Base-by-base conservation (phyloP, 1,140 invertebrate genomes). In the Trichonephila clavata region DNA sequence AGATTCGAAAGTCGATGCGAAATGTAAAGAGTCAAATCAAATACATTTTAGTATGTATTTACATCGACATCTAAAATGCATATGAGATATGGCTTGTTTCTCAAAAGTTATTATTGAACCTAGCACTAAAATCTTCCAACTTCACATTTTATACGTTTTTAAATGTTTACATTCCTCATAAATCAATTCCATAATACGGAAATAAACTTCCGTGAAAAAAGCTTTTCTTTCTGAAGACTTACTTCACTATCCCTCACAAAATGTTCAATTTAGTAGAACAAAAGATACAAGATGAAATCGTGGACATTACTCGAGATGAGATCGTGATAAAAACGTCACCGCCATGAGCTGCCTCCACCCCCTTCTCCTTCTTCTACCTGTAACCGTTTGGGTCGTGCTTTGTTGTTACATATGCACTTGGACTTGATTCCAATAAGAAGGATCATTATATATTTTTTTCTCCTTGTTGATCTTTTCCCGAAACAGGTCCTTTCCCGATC, bases 341-440 rank as follows among this genome's bases (percentile, higher is more conserved):
- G 50, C 20, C n/a, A 59, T n/a, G n/a, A 21, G 10, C 20, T 21
- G 8, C 6, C 13, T 16, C 18, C 43, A 18, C 4, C 43, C 39
- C 4, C 18, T 18, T 57, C 50, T 83, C n/a, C n/a, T 57, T 57
- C 14, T 80, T 43, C 14, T 80, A 81, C 39, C 39, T 32, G 20
- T 50, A 83, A 57, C 16, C 39, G 81, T 24, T 50, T 83, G n/a
- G 81, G 20, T 83, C 81, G 21, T 83, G n/a, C 43, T 21, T 77
- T 77, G 68, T 77, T 77, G 27, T 16, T 39, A 27, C 24, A 20
- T 20, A 13, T 32, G 68, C 68, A 32, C 68, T 77, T 77, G 68
- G 68, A 77, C 68, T 77, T 39, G 68, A 77, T 77, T 77, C 68
- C 68, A 77, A 77, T 18, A 68, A 68, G 63, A 39, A 27, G 14